Base-by-base conservation (phyloP, 2,888 invertebrate species). In the Lasiommata megera region DNA sequence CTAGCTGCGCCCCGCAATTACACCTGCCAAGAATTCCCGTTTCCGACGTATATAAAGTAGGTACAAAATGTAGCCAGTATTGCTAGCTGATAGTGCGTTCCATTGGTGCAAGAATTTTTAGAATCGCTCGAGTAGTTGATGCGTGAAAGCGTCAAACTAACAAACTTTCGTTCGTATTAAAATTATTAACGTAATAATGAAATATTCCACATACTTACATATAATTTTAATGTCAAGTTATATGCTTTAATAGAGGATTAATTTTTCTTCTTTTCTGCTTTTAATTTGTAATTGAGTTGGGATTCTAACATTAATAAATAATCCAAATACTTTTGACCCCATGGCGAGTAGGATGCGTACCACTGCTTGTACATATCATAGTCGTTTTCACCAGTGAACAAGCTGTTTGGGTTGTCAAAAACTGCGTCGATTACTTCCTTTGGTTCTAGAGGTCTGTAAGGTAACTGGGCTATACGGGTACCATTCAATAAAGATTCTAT, bases 351-450 rank as follows among this genome's bases (percentile, higher is more conserved):
- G 17, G 71, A 72, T 54, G 69, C 66, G 67, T 92, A 93, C 92
- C 92, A 93, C 41, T 86, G 77, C 38, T 72, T 70, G 58, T 79
- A 93, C 74, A 92, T 85, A 6, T 84, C 80, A 58, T 79, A 82
- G 37, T 92, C 92, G 9, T 79, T 73, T 9, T 80, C 75, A 23
- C 84, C 89, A 0, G 81, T 84, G 9, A 76, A 85, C 0, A 80
- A 79, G 0, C 81, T 79, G 0, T 66, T 67, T 14, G 76, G 68
- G 40, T 71, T 71, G 3, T 74, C 73, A 16, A 92, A 17, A 7
- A 93, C 78, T 3, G 82, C 79, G 1, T 82, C 71, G 6, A 93
- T 69, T 6, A 94, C 74, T 71, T 94, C 94, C 3, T 66, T 37
- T 0, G 88, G 91, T 0, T 76, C 59, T 8, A 94, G 70, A 0